A percentile compares a stretch with the other conserved stretches of the same genome.
Evolutionary conservation across 2,888 invertebrate genomes (phyloP).

Genomic region (Chymomyza procnemis): DNA sequence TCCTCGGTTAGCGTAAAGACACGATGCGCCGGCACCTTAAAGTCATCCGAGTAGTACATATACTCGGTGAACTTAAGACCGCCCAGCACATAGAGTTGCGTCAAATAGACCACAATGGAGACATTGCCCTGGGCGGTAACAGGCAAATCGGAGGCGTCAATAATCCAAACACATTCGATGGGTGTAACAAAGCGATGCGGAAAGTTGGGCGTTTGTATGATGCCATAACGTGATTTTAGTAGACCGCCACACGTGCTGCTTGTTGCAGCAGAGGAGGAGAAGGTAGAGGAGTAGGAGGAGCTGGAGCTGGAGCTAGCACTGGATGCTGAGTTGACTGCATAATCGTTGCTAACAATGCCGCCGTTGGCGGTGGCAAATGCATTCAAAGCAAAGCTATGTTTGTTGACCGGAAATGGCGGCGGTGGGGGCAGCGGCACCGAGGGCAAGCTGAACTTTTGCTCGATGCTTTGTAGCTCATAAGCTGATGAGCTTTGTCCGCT

Average conservation of each 20-base stretch:
- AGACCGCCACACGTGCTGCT: constrained; percentile 82
- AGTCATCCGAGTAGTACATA: constrained; percentile 85
- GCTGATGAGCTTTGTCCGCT: not conserved
- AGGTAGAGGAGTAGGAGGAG: constrained; percentile 14
- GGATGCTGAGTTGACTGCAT: constrained; percentile 16
- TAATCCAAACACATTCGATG: constrained; percentile 91
- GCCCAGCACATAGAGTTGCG: constrained; percentile 90
- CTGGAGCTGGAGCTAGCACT: constrained; percentile 12
- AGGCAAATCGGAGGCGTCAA: constrained; percentile 86
- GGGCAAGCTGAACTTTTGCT: constrained; percentile 67
- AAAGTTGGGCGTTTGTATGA: constrained; percentile 90
- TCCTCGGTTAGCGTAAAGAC: constrained; percentile 86
- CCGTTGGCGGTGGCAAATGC: constrained; percentile 50
- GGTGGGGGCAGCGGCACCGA: constrained; percentile 73
- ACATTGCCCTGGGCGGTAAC: constrained; percentile 79
- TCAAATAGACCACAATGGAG: constrained; percentile 91
- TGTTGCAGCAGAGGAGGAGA: constrained; percentile 20
- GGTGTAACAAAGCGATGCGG: constrained; percentile 90
- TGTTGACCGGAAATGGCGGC: constrained; percentile 61
- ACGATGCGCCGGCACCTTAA: constrained; percentile 83
- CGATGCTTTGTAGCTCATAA: constrained; percentile 10
- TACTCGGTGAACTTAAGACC: constrained; percentile 88
- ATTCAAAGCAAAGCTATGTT: constrained; percentile 62
- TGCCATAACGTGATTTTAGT: constrained; percentile 83
- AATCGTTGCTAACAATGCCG: constrained; percentile 1